Base-by-base conservation (phyloP, 2,113 vertebrate species). In the Corythoichthys intestinalis region DNA sequence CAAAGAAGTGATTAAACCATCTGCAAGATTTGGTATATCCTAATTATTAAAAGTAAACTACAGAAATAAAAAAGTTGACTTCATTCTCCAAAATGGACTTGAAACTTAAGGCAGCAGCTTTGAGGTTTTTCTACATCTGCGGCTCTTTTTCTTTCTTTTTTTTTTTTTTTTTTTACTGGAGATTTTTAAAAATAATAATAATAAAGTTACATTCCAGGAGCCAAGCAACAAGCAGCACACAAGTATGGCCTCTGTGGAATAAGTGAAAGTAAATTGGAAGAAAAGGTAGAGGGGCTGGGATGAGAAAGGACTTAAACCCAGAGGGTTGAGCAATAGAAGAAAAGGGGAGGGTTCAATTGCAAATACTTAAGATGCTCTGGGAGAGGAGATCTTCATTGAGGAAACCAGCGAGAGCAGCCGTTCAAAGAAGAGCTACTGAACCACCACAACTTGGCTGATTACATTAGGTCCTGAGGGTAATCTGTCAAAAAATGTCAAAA, bases 361-460 rank as follows among this genome's bases (percentile, higher is more conserved):
- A 90, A 78, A 89, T 96, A 99, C 96, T 96, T 97, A 98, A 97
- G 94, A 93, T 94, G 94, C 90, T 83, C 82, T 86, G 83, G 41
- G 79, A 86, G 80, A 86, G 64, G 80, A 85, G 87, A 83, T 71
- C 83, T 87, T 88, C 86, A 74, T 66, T 39, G 69, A 82, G 73
- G 83, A 86, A 81, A 83, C 80, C 71, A 60, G 70, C 28, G 84
- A 76, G 84, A 83, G 85, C 77, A 56, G 52, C 67, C 72, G 85
- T 79, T 46, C 68, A 69, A 61, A 76, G 65, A 61, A 72, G 28
- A 82, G 65, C 58, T 79, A 68, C 64, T 63, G 65, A 44, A 59
- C 65, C 53, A 37, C 65, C 70, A 38, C 49, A 67, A 34, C 65
- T 72, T 57, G 41, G 2, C 17, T 2, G 34, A 62, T 47, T 44